Conservation (phyloP, 2,888 invertebrate species). For the Scaeva pyrastri region DNA sequence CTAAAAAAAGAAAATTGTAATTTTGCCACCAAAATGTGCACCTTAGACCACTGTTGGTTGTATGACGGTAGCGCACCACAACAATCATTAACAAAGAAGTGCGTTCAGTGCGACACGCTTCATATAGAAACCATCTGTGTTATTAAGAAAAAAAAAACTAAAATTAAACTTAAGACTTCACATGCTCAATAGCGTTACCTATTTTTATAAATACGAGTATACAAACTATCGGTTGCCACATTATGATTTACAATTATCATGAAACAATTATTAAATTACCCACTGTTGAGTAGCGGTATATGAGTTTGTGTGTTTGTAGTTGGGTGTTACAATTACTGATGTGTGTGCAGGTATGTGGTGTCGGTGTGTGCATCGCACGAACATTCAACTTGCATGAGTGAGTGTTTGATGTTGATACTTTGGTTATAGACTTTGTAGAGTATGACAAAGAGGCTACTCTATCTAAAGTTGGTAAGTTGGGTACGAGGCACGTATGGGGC, state of each 20-base stretch:
- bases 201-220: background rate
- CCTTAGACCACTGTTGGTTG: background rate
- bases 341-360: no score
- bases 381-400: constrained; percentile 2
- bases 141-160: background rate
- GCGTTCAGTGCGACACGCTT: constrained; percentile 40
- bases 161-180: constrained; percentile 42
- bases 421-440: background rate
- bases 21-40: background rate
- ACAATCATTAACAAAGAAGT: constrained; percentile 25
- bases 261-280: constrained; percentile 65
- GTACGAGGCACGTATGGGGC: constrained; percentile 70
- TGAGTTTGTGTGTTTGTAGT: constrained; percentile 25
- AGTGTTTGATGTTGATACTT: background rate
- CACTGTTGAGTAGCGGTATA: no score
- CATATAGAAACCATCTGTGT: constrained; percentile 30
- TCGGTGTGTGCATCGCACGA: no score
- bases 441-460: no score
- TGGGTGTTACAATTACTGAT: constrained; percentile 72
- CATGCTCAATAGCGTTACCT: constrained; percentile 43
- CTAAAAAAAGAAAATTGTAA: no score
- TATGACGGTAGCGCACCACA: background rate
- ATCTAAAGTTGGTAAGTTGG: background rate
- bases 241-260: constrained; percentile 68
- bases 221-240: constrained; percentile 41